These are phyloP conservation scores for Tauraco hartlaubi DNA, from an alignment of 2,797 vertebrate species.

Conservation along the genomic window DNA sequence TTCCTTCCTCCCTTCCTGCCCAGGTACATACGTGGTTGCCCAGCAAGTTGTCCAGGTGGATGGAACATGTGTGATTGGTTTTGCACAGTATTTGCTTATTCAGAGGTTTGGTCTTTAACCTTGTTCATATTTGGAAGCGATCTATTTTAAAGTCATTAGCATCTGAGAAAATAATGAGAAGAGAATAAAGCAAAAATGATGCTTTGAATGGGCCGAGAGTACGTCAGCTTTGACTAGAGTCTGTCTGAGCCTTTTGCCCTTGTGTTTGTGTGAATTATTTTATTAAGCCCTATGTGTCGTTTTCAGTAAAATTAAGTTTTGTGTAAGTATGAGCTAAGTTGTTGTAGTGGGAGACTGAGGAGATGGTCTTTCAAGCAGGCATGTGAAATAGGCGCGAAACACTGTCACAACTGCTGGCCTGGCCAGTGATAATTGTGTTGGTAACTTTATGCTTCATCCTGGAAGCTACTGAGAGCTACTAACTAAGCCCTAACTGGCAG, in stretches of 20 bases:
- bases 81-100: background rate
- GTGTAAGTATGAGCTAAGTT: background rate
- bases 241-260: background rate
- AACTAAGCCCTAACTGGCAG: background rate
- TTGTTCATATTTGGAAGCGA: background rate
- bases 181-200: background rate
- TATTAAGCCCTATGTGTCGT: background rate
- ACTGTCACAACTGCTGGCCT: background rate
- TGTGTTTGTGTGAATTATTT: background rate
- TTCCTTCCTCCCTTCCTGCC: background rate
- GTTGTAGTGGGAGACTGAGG: background rate
- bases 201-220: background rate
- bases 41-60: accelerated
- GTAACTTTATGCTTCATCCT: conserved; percentile 32
- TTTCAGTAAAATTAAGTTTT: background rate
- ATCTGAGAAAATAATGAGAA: background rate
- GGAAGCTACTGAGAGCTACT: background rate
- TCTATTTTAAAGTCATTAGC: background rate
- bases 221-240: background rate
- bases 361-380: background rate
- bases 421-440: background rate
- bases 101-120: background rate
- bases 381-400: background rate
- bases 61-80: background rate
- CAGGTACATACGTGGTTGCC: background rate